Evolutionary conservation across 1,140 invertebrate genomes (phyloP).

Genomic region (Drosophila kohkoa): DNA sequence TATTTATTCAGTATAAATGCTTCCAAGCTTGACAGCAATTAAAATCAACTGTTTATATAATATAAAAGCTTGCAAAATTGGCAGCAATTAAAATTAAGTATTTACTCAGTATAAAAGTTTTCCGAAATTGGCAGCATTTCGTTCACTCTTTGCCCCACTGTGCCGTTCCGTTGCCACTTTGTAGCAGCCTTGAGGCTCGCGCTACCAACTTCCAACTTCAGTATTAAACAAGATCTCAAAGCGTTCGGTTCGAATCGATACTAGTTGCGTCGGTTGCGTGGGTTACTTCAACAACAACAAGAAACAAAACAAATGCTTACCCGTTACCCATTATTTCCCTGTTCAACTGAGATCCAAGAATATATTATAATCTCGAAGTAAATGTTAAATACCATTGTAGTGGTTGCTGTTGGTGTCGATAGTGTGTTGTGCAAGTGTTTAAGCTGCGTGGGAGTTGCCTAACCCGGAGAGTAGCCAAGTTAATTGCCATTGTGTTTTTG

Average conservation of each 20-base stretch:
- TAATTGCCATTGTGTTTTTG: slow-evolving; percentile 62
- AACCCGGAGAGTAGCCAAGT: slow-evolving; percentile 43
- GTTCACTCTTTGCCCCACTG: slow-evolving; percentile 14
- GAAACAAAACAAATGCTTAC: not conserved
- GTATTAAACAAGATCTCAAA: slow-evolving; percentile 82
- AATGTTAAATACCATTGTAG: slow-evolving; percentile 37
- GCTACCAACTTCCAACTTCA: slow-evolving; percentile 64
- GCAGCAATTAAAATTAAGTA: too few species aligned
- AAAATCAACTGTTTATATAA: too few species aligned
- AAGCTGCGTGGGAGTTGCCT: slow-evolving; percentile 64
- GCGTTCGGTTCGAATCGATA: slow-evolving; percentile 49
- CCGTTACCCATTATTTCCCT: not conserved
- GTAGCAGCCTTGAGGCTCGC: slow-evolving; percentile 47
- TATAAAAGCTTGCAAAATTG: too few species aligned
- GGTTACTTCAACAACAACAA: slow-evolving; percentile 9
- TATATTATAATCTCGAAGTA: slow-evolving; percentile 24
- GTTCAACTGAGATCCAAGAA: slow-evolving; percentile 33
- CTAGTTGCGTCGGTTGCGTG: slow-evolving; percentile 22
- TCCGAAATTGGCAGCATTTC: too few species aligned
- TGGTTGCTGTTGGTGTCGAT: slow-evolving; percentile 26
- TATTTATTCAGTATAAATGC: too few species aligned
- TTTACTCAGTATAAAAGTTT: too few species aligned
- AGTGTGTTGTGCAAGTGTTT: slow-evolving; percentile 38
- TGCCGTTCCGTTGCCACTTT: slow-evolving; percentile 53
- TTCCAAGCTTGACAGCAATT: too few species aligned